phyloP scores from a whole-genome alignment of 2,113 vertebrate genomes.

The Brachionichthys hirsutus region DNA sequence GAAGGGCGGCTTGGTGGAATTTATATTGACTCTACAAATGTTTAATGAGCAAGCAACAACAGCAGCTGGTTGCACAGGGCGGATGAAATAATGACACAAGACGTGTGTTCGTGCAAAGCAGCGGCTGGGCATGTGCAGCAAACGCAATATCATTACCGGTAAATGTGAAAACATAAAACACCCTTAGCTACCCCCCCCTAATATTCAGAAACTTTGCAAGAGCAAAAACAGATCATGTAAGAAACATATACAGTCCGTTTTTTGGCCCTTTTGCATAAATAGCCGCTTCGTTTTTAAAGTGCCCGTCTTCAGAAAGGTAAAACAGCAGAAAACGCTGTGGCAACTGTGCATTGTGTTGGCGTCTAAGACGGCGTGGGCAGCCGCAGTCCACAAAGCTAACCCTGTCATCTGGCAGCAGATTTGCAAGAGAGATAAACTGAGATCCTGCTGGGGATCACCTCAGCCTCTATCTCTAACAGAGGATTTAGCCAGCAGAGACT shows the following conservation, averaged over 20 bases:
- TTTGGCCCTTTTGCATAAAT: background rate
- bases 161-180: background rate
- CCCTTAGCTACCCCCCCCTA: too few species aligned
- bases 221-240: too few species aligned
- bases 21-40: constrained; percentile 77
- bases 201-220: too few species aligned
- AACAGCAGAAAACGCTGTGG: constrained; percentile 36
- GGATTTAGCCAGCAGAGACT: constrained; percentile 76
- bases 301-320: constrained; percentile 15
- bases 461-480: constrained; percentile 74
- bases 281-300: constrained; percentile 2
- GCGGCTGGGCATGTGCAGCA: constrained; percentile 18
- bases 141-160: too few species aligned
- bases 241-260: too few species aligned
- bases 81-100: constrained; percentile 59
- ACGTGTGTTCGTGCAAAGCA: constrained; percentile 33
- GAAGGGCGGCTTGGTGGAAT: constrained; percentile 69
- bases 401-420: constrained; percentile 77
- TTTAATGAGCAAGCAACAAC: constrained; percentile 74
- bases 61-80: constrained; percentile 60
- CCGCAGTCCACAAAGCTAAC: constrained; percentile 71
- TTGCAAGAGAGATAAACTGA: constrained; percentile 79
- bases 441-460: constrained; percentile 75
- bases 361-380: constrained; percentile 61
- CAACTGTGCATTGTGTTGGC: constrained; percentile 51